Evolutionary conservation across 2,888 invertebrate species (phyloP), one percentile per base, ranked within the genome.

Genomic region (Acleris sparsana): DNA sequence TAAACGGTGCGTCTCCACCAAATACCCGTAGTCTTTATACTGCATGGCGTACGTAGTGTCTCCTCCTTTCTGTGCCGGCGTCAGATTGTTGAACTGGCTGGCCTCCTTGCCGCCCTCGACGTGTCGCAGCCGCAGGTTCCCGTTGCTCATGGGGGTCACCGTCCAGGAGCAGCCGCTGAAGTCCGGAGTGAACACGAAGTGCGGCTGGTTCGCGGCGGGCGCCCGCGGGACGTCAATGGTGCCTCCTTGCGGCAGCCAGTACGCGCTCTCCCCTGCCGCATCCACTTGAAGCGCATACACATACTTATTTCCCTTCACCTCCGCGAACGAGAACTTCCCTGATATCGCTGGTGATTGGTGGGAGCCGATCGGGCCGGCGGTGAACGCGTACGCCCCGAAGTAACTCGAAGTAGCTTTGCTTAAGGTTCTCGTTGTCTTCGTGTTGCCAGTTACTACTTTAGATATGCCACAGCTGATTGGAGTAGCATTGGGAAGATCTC

Each of bases 221-320:
- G 22, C n/a, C 2, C 25, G 25, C 16, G 59, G 59, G 13, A 59
- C 39, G n/a, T 59, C 59, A 9, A 59, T 59, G 16, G 13, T 17
- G 5, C 59, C 59, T n/a, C 59, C 59, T n/a, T 59, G 59, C 6
- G 39, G 39, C 16, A 59, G 33, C 59, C 59, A 59, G 20, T 59
- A 59, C 9, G 59, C 39, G 2, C 44, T 18, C 16, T 62, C 56
- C 6, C 62, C 62, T 0, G 62, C 4, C 1, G 9, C 25, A 9
- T 62, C 62, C 7, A 62, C 39, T 43, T 49, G 39, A 16, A 62
- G 62, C 43, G 62, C 62, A 25, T 49, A 55, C 16, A 56, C 20
- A 7, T n/a, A 22, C 17, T 56, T 56, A 4, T 29, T 22, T 16
- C 62, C 62, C 49, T 55, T 49, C 9, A 62, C 55, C 46, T 56